phyloP scores from a whole-genome alignment of 2,888 invertebrate species.

The Thysanoteuthis rhombus region DNA sequence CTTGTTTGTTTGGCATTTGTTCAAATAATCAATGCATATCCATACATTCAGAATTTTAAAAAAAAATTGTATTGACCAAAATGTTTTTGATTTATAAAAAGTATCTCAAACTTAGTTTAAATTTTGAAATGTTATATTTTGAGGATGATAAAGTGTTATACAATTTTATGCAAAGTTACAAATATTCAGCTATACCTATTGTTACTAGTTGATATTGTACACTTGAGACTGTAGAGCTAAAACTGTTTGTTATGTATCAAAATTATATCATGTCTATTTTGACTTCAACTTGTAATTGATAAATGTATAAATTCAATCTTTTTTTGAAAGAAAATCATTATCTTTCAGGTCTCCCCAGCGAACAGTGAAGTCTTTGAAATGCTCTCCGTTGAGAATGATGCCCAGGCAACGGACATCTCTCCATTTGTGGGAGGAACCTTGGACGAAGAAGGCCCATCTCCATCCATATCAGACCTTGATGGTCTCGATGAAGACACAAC shows the following conservation, averaged over 20 bases:
- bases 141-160: not conserved
- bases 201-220: not conserved
- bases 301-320: not conserved
- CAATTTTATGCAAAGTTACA: not conserved
- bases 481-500: constrained; percentile 29
- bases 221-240: not conserved
- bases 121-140: not conserved
- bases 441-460: constrained; percentile 23
- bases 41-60: too few relatives aligned
- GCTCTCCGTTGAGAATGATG: constrained; percentile 20
- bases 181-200: not conserved
- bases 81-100: too few relatives aligned
- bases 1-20: too few relatives aligned
- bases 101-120: too few relatives aligned
- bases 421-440: constrained; percentile 28
- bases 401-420: constrained; percentile 25
- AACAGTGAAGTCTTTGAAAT: constrained; percentile 23
- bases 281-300: not conserved
- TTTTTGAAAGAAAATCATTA: not conserved
- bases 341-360: constrained; percentile 23
- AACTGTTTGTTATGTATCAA: too few relatives aligned
- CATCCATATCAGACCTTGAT: constrained; percentile 30
- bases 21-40: too few relatives aligned
- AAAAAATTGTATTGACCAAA: too few relatives aligned
- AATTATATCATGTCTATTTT: not conserved